phyloP scores from a whole-genome alignment of 2,797 vertebrate genomes.

The Darevskia nairensis region DNA sequence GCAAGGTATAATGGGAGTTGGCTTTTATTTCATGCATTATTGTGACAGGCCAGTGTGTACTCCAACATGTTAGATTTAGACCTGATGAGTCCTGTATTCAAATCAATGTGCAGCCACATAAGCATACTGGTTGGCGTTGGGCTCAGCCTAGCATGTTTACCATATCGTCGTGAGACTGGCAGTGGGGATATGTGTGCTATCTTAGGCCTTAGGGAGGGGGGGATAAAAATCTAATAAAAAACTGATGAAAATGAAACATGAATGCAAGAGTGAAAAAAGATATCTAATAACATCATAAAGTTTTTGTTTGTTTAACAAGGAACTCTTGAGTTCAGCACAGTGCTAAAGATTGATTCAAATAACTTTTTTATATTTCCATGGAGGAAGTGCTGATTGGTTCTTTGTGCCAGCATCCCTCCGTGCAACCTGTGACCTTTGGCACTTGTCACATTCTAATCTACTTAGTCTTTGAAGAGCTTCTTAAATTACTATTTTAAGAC shows the following conservation, averaged over 20 bases:
- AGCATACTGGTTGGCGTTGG: not conserved
- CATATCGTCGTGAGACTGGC: no score
- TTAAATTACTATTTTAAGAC: not conserved
- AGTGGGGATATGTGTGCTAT: not conserved
- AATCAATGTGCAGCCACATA: not conserved
- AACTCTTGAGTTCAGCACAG: not conserved
- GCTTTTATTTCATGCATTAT: not conserved
- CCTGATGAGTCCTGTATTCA: no score
- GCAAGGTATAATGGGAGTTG: conserved; percentile 80
- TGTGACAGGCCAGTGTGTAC: not conserved
- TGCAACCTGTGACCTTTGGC: not conserved
- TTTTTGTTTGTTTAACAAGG: not conserved
- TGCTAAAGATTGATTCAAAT: not conserved
- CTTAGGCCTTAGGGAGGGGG: not conserved
- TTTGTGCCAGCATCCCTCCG: not conserved
- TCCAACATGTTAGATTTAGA: not conserved
- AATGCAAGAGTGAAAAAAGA: no score
- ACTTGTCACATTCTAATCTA: not conserved
- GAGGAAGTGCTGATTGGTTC: not conserved
- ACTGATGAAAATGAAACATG: not conserved
- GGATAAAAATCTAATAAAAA: not conserved
- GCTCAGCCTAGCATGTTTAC: no score
- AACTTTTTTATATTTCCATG: not conserved
- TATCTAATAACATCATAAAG: not conserved
- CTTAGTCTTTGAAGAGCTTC: not conserved